A percentile compares a stretch with the other conserved stretches of the same genome.
Conservation (phyloP, 2,113 vertebrate genomes). For the Mastomys coucha region DNA sequence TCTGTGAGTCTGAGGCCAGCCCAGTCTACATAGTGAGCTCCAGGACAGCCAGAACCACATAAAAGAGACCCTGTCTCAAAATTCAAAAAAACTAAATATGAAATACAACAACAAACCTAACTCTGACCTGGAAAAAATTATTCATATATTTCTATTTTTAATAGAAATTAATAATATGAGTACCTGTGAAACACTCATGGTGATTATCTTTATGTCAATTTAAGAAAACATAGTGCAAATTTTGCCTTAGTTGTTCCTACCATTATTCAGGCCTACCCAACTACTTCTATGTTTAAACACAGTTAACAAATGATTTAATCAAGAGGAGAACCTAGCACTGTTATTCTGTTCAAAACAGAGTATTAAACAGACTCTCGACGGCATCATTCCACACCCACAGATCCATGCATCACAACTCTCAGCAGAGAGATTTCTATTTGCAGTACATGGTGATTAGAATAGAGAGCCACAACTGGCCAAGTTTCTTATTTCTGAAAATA, state of each 20-base stretch:
- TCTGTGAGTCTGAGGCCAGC: neutral
- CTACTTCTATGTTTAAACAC: neutral
- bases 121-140: neutral
- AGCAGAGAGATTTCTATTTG: neutral
- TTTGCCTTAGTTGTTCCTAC: conserved; percentile 19
- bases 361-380: neutral
- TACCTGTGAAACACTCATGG: neutral
- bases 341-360: neutral
- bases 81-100: neutral
- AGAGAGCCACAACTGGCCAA: neutral
- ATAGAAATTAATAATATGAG: too few relatives aligned
- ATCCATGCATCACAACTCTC: neutral
- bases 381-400: neutral
- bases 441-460: neutral
- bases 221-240: neutral
- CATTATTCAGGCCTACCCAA: neutral
- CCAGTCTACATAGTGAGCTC: neutral
- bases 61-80: neutral
- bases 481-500: too few relatives aligned
- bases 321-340: neutral
- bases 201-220: neutral
- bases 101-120: neutral
- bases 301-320: neutral
- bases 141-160: neutral
- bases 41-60: neutral